Conservation (phyloP, 2,888 invertebrate species). For the Dolichomitus sp. region DNA sequence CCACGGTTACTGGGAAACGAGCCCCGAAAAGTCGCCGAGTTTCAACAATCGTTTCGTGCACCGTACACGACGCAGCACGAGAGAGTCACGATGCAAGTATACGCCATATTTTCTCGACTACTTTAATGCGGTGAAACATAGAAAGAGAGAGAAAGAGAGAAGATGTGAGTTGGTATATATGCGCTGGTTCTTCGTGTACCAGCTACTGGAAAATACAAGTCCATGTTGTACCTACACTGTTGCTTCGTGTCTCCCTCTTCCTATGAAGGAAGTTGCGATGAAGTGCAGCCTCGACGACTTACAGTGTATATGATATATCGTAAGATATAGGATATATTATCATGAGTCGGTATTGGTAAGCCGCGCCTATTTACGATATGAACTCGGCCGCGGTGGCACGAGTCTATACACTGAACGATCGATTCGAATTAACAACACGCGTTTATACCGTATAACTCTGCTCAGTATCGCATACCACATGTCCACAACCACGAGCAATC, state of each 20-base stretch:
- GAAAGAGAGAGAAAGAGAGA: constrained; percentile 4
- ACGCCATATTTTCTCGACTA: constrained; percentile 19
- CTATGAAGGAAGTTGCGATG: constrained; percentile 14
- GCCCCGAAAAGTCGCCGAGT: constrained; percentile 52
- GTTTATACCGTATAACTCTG: constrained; percentile 62
- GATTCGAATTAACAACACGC: constrained; percentile 75
- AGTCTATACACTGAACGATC: constrained; percentile 72
- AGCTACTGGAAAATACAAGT: constrained; percentile 55
- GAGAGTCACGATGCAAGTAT: constrained; percentile 43
- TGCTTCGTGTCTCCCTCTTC: constrained; percentile 8
- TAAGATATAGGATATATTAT: constrained; percentile 17
- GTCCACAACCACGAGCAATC: constrained; percentile 18
- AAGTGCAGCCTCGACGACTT: constrained; percentile 11
- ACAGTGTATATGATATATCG: constrained; percentile 22
- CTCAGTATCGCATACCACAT: constrained; percentile 69
- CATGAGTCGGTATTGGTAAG: constrained; percentile 40
- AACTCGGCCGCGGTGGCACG: constrained; percentile 69
- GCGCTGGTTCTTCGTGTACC: constrained; percentile 44
- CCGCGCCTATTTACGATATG: constrained; percentile 64
- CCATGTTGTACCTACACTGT: constrained; percentile 8
- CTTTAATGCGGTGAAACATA: constrained; percentile 21
- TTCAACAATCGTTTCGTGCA: constrained; percentile 52
- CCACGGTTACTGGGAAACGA: constrained; percentile 55
- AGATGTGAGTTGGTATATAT: not conserved
- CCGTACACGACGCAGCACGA: constrained; percentile 37